Evolutionary conservation across 2,888 invertebrate species (phyloP).

Genomic region (Pseudoips prasinana): DNA sequence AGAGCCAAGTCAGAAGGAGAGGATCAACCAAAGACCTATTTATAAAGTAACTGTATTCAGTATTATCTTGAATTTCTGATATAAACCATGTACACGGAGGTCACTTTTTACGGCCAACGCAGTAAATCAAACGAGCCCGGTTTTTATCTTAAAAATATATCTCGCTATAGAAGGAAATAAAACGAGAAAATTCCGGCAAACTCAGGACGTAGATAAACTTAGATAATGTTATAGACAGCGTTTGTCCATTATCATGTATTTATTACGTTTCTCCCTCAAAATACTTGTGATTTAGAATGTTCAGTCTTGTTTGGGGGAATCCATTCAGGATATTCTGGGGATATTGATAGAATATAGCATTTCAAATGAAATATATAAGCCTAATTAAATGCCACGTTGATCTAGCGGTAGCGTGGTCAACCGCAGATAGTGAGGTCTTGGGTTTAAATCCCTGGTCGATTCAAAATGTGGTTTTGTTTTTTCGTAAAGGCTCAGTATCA

Average conservation of each 20-base stretch:
- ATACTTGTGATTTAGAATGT: constrained; percentile 8
- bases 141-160: constrained; percentile 51
- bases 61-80: background rate
- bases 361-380: too few relatives aligned
- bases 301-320: background rate
- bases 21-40: constrained; percentile 5
- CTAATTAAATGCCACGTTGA: too few relatives aligned
- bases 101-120: constrained; percentile 35
- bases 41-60: too few relatives aligned
- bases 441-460: too few relatives aligned
- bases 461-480: too few relatives aligned
- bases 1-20: too few relatives aligned
- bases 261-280: constrained; percentile 40
- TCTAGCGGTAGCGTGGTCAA: too few relatives aligned
- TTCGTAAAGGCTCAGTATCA: too few relatives aligned
- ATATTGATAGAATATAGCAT: constrained; percentile 1
- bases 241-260: constrained; percentile 59
- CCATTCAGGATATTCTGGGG: background rate
- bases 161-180: constrained; percentile 44
- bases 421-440: too few relatives aligned
- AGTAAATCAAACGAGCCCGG: constrained; percentile 51
- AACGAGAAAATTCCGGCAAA: constrained; percentile 44
- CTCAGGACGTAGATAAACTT: constrained; percentile 52
- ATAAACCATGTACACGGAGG: constrained; percentile 24
- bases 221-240: constrained; percentile 51